Percentiles rank a stretch among this genome's conserved stretches.
Conservation (phyloP, 2,797 vertebrate species). For the Basileuterus tristriatus region DNA sequence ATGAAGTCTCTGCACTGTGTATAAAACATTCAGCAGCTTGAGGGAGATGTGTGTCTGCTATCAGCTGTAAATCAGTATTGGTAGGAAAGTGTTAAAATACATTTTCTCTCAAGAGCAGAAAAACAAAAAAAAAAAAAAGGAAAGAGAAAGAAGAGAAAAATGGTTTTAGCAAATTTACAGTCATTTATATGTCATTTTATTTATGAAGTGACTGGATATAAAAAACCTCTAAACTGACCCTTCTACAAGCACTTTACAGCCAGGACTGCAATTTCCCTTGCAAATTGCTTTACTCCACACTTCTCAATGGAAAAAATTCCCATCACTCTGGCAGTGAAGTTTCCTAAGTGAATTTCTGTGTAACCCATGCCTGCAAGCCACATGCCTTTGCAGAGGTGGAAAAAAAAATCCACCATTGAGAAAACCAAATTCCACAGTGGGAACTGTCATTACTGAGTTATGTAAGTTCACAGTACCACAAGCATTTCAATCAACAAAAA, state of each 20-base stretch:
- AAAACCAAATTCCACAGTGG: neutral
- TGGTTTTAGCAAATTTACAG: neutral
- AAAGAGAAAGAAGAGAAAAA: neutral
- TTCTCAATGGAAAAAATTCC: neutral
- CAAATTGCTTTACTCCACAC: neutral
- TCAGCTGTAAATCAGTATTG: neutral
- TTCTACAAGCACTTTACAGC: neutral
- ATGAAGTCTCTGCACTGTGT: neutral
- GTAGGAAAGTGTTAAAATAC: accelerated
- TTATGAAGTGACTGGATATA: neutral
- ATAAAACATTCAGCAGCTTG: accelerated
- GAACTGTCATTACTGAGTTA: neutral
- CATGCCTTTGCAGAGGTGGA: neutral
- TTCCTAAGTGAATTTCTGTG: neutral
- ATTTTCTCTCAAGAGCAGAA: neutral
- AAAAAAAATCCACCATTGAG: neutral
- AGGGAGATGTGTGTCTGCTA: neutral
- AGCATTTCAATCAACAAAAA: neutral
- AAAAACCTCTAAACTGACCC: neutral
- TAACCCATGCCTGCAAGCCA: neutral
- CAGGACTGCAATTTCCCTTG: neutral
- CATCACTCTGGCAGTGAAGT: neutral
- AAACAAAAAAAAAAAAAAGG: neutral
- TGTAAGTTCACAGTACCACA: neutral
- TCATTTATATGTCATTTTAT: neutral